Evolutionary conservation across 1,140 invertebrate genomes (phyloP), one percentile per base, ranked within the genome.

Genomic region (Doryteuthis pealeii): DNA sequence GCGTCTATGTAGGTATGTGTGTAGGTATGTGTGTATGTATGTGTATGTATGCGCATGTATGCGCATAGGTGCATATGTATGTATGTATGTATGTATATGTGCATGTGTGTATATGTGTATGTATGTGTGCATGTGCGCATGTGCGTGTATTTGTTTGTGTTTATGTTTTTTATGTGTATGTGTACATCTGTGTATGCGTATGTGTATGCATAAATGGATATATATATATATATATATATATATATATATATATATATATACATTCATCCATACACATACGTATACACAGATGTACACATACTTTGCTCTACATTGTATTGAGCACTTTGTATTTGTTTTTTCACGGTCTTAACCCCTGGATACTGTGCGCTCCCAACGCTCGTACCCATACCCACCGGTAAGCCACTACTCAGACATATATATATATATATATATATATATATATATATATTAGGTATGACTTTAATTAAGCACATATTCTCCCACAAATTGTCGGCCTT

Each of bases 1-100:
- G 76, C 73, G 74, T 73, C 74, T 70, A 49, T 76, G 74, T 76
- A 70, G 69, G 74, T 73, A 70, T 76, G 74, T 76, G 74, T 77
- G 77, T 78, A 49, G 54, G 70, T 78, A 74, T 71, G 70, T 76
- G 75, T 77, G 69, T 73, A 69, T 76, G 58, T 76, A 54, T 65
- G 70, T 76, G 70, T 54, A 69, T 73, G 70, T 69, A 69, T 76
- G 69, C 58, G 54, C n/a, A n/a, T 71, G 70, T 71, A 70, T 72
- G 70, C 73, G 77, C 70, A 62, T 76, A 71, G 73, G 43, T 73
- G 71, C 76, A 65, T 76, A 74, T 76, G 45, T 76, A 73, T 70
- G 32, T 71, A 73, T 75, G 18, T 76, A 66, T 71, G 32, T 76
- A 32, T 74, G 31, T 54, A 58, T 74, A 31, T 74, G 72, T 75